Percentiles rank a stretch among this genome's conserved stretches.
Conservation (phyloP, 2,797 vertebrate genomes). For the Mionectes olivaceus region DNA sequence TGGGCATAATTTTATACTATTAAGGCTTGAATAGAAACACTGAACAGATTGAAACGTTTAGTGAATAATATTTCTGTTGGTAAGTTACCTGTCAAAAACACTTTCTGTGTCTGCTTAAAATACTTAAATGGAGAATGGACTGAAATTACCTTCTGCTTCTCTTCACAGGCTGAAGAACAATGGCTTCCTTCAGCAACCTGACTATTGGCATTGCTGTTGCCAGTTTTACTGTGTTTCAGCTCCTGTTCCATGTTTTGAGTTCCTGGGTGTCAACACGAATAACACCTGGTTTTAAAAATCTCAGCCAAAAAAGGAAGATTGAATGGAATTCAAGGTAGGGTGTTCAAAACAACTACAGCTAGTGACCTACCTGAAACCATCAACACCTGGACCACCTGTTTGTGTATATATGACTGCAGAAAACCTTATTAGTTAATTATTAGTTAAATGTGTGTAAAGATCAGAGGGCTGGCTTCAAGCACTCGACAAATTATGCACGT, state of each 20-base stretch:
- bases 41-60: neutral
- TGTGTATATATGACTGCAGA: neutral
- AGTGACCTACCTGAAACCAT: neutral
- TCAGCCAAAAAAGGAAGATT: constrained; percentile 92
- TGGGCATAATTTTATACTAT: neutral
- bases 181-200: constrained; percentile 88
- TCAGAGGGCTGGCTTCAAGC: neutral
- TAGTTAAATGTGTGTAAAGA: neutral
- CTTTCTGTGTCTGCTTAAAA: neutral
- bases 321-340: constrained; percentile 98
- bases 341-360: neutral
- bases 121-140: neutral
- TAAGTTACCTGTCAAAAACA: neutral
- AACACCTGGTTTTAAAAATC: constrained; percentile 86
- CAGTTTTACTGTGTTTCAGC: constrained; percentile 93
- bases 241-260: constrained; percentile 92
- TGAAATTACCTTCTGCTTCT: constrained; percentile 17
- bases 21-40: neutral
- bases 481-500: neutral
- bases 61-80: neutral
- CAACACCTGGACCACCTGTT: neutral
- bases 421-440: neutral
- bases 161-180: constrained; percentile 84
- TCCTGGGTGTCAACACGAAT: constrained; percentile 87
- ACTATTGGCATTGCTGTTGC: constrained; percentile 82